These are phyloP conservation scores for Bruchidius siliquastri DNA, from an alignment of 2,888 invertebrate genomes.

Conservation along the genomic window DNA sequence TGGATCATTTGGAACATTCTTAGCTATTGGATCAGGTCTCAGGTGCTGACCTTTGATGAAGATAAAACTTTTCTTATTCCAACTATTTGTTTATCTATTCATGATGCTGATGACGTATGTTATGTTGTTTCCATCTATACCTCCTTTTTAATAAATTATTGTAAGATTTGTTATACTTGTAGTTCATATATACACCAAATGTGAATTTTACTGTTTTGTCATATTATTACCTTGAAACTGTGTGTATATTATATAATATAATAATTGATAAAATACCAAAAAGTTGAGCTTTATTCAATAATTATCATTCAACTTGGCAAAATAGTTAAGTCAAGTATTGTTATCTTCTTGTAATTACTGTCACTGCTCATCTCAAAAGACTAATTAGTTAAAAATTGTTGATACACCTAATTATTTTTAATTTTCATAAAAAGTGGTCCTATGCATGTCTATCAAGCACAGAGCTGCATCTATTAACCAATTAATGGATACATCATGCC, in stretches of 20 bases:
- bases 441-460: no score
- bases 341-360: no score
- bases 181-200: conserved; percentile 7
- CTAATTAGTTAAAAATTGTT: no score
- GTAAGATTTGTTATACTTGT: conserved; percentile 5
- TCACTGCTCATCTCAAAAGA: no score
- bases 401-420: no score
- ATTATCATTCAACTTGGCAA: no score
- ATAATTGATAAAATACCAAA: neutral
- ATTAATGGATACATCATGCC: no score
- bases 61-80: conserved; percentile 8
- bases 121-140: neutral
- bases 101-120: neutral
- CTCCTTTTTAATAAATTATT: conserved; percentile 2
- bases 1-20: conserved; percentile 96
- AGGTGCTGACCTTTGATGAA: conserved; percentile 56
- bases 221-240: conserved; percentile 6
- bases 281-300: no score
- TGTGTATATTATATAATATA: neutral
- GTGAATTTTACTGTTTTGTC: conserved; percentile 14
- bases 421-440: no score
- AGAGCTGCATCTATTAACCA: no score
- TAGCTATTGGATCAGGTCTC: conserved; percentile 85
- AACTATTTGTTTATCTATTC: neutral
- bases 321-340: no score